Evolutionary conservation across 2,113 vertebrate species (phyloP).

Genomic region (Chamaetylas fuelleborni): DNA sequence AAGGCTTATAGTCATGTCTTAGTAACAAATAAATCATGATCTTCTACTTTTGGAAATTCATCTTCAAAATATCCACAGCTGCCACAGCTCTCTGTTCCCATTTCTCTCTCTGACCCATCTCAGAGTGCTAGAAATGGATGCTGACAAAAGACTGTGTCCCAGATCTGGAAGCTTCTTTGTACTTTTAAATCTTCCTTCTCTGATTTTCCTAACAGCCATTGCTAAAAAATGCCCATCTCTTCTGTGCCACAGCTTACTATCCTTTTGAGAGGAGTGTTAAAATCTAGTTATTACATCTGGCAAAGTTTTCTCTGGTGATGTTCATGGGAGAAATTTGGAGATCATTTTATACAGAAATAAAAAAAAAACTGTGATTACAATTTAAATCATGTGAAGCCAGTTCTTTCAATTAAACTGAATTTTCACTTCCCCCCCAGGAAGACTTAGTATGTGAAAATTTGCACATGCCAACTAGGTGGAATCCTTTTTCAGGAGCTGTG

Average conservation of each 20-base stretch:
- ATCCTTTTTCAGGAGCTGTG: not conserved
- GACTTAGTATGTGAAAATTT: not conserved
- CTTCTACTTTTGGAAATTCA: not conserved
- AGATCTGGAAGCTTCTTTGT: not conserved
- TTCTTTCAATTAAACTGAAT: not conserved
- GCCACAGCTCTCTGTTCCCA: not conserved
- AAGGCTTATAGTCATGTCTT: not conserved
- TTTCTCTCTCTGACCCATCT: not conserved
- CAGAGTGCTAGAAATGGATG: not conserved
- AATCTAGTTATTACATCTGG: not conserved
- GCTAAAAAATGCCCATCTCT: not conserved
- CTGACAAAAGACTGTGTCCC: not conserved
- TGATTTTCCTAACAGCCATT: not conserved
- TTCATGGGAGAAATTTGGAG: not conserved
- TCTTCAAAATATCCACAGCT: not conserved
- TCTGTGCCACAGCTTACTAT: not conserved
- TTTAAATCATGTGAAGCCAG: not conserved
- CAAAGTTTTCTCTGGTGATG: not conserved
- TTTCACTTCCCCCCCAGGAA: not conserved
- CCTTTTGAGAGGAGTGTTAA: not conserved
- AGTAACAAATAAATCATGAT: conserved; percentile 1
- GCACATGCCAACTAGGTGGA: not conserved
- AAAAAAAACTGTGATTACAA: not conserved
- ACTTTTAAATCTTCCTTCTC: not conserved
- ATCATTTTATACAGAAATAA: not conserved